phyloP scores from a whole-genome alignment of 2,797 vertebrate species.

The Nannoperca obscura region DNA sequence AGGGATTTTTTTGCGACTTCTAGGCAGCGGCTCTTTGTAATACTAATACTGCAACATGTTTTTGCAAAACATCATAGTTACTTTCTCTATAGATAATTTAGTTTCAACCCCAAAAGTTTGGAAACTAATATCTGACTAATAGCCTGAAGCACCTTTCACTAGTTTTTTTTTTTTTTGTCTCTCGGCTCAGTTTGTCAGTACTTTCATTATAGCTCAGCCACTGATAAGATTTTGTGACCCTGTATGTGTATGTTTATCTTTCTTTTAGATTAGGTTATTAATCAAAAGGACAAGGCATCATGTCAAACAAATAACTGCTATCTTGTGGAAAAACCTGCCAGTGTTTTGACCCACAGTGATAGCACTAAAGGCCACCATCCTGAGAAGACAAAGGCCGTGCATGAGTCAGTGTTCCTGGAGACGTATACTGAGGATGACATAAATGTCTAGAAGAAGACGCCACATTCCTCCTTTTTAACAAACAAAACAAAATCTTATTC shows the following conservation, averaged over 20 bases:
- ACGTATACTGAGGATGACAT: constrained; percentile 50
- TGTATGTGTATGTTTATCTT: constrained; percentile 22
- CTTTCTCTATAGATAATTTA: neutral
- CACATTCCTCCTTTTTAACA: constrained; percentile 5
- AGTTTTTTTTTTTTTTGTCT: neutral
- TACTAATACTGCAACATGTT: neutral
- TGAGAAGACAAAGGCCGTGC: constrained; percentile 29
- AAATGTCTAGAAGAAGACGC: constrained; percentile 41
- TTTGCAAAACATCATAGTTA: neutral
- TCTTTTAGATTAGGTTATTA: constrained; percentile 20
- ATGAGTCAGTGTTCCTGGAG: constrained; percentile 44
- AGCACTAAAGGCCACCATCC: constrained; percentile 24
- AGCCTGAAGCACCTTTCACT: constrained; percentile 13
- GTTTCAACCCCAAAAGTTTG: constrained; percentile 1
- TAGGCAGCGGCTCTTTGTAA: neutral
- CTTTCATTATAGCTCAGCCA: constrained; percentile 17
- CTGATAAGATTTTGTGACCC: constrained; percentile 24
- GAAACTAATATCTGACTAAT: constrained; percentile 10
- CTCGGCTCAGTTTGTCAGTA: constrained; percentile 7
- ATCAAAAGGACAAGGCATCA: constrained; percentile 25
- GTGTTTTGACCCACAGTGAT: constrained; percentile 27
- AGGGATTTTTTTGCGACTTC: neutral
- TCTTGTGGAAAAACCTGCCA: constrained; percentile 10
- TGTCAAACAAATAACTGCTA: constrained; percentile 34
- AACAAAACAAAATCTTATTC: constrained; percentile 40